These are phyloP conservation scores for Cephus pulcher DNA, from an alignment of 2,888 invertebrate species.

Conservation along the genomic window DNA sequence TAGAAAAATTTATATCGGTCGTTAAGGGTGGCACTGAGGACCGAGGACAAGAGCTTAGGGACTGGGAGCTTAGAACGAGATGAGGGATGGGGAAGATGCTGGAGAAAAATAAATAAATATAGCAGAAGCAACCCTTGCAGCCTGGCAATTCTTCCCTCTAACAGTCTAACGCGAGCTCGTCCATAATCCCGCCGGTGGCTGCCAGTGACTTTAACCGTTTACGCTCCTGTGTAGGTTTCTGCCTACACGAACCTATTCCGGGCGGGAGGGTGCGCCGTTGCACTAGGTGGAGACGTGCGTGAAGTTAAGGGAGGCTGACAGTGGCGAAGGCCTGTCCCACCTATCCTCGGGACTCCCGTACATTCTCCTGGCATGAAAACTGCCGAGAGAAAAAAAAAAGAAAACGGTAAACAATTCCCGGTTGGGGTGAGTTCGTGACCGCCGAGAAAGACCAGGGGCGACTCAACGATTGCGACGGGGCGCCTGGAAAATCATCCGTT, in stretches of 20 bases:
- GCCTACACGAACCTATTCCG: too few species aligned
- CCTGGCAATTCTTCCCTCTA: conserved; percentile 40
- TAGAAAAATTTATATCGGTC: conserved; percentile 53
- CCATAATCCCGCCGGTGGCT: conserved; percentile 55
- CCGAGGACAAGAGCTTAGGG: conserved; percentile 16
- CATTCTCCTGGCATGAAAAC: too few species aligned
- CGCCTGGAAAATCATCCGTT: too few species aligned
- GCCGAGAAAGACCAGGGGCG: too few species aligned
- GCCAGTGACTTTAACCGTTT: conserved; percentile 53
- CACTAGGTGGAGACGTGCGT: conserved; percentile 48
- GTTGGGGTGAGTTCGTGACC: too few species aligned
- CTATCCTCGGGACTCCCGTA: too few species aligned
- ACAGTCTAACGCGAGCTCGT: conserved; percentile 43
- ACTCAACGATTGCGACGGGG: too few species aligned
- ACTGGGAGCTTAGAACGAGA: too few species aligned
- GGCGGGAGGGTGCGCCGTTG: too few species aligned
- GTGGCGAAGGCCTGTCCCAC: too few species aligned
- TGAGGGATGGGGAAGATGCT: conserved; percentile 22
- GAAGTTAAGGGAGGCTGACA: conserved; percentile 28
- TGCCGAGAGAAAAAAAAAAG: too few species aligned
- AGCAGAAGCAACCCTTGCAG: conserved; percentile 42
- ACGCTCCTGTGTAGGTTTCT: background rate
- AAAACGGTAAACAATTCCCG: too few species aligned
- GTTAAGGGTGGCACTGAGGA: conserved; percentile 41
- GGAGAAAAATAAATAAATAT: conserved; percentile 56